phyloP scores from a whole-genome alignment of 1,140 invertebrate genomes.

The Drosophila novamexicana region DNA sequence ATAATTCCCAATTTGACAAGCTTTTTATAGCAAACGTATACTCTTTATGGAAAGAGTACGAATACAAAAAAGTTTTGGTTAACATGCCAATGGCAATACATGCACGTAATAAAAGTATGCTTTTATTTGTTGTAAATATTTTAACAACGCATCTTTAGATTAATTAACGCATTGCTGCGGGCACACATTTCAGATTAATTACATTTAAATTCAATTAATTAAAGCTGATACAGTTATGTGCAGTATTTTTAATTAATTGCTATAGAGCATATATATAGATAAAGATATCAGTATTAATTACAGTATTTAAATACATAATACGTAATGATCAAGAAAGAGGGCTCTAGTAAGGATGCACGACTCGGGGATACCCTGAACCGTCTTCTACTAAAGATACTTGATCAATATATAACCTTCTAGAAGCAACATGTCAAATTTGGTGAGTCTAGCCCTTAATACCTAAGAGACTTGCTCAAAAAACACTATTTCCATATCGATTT shows the following conservation, averaged over 20 bases:
- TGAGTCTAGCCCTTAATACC: no score
- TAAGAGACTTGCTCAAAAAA: no score
- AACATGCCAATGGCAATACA: background rate
- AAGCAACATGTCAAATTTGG: no score
- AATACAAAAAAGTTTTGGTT: background rate
- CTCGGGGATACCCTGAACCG: no score
- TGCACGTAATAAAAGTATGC: background rate
- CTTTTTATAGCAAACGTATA: background rate
- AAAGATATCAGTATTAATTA: background rate
- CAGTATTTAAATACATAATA: no score
- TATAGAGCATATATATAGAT: background rate
- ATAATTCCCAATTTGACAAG: no score
- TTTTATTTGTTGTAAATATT: slow-evolving; percentile 6
- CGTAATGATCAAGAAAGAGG: no score
- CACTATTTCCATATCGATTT: no score
- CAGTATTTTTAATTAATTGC: background rate
- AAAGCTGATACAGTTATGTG: background rate
- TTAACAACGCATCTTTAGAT: background rate
- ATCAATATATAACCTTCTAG: no score
- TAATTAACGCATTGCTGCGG: slow-evolving; percentile 1
- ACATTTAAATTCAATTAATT: slow-evolving; percentile 8
- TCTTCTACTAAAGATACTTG: no score
- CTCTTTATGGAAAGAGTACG: background rate
- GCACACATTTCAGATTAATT: background rate
- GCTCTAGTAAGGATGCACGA: no score